Percentiles rank a stretch among this genome's conserved stretches.
Conservation (phyloP, 2,888 invertebrate genomes). For the Zeuzera pyrina region DNA sequence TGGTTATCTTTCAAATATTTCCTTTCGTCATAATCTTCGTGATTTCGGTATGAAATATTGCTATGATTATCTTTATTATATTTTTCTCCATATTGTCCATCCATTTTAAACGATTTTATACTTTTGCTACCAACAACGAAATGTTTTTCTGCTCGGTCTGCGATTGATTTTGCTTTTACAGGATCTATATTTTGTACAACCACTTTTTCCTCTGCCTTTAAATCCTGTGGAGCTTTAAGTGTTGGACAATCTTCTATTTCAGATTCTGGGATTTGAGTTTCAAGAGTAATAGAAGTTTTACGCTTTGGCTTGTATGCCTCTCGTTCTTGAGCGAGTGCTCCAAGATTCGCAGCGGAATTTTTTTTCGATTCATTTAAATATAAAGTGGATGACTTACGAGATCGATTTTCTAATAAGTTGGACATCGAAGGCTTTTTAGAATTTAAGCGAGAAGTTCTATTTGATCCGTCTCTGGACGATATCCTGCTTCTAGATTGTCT, state of each 20-base stretch:
- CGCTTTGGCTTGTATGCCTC: conserved; percentile 51
- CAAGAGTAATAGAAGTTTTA: conserved; percentile 47
- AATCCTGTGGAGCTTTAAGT: conserved; percentile 63
- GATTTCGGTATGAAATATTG: conserved; percentile 47
- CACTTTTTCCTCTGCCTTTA: conserved; percentile 65
- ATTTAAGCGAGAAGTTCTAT: conserved; percentile 55
- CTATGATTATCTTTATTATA: conserved; percentile 56
- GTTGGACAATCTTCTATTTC: conserved; percentile 68
- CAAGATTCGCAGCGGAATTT: conserved; percentile 53
- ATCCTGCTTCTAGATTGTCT: conserved; percentile 53
- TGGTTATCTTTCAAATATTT: conserved; percentile 61
- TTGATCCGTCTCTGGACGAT: conserved; percentile 55
- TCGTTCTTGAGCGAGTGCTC: conserved; percentile 42
- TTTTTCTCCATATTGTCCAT: conserved; percentile 51
- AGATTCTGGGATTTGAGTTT: conserved; percentile 58
- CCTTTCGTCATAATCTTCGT: conserved; percentile 53
- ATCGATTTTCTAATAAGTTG: conserved; percentile 55
- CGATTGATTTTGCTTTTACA: conserved; percentile 48
- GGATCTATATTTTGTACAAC: conserved; percentile 56
- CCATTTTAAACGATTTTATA: conserved; percentile 55
- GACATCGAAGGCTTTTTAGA: conserved; percentile 64
- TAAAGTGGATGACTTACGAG: conserved; percentile 57
- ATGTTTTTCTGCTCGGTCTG: conserved; percentile 51
- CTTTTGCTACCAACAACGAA: conserved; percentile 49
- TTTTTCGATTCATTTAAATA: conserved; percentile 67